Evolutionary conservation across 2,113 vertebrate species (phyloP).

Genomic region (Coryphaenoides rupestris): DNA sequence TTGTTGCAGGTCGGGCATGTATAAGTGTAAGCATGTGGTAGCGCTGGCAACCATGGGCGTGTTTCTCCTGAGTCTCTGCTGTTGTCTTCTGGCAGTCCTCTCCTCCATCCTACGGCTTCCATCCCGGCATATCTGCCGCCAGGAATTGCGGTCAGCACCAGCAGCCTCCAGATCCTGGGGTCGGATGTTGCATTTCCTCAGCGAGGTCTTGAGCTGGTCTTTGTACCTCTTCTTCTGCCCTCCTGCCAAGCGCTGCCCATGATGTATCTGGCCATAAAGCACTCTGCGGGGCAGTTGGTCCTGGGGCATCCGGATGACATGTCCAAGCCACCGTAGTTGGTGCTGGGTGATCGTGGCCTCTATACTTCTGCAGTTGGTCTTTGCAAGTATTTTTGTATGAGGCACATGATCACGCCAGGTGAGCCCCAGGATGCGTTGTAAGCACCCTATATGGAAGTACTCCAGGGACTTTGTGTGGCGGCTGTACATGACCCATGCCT

Average conservation of each 20-base stretch:
- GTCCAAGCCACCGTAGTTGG: not conserved
- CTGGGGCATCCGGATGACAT: not conserved
- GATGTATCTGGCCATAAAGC: too few species aligned
- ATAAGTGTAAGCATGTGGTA: not conserved
- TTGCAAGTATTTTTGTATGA: too few species aligned
- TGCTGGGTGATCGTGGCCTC: not conserved
- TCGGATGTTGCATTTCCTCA: not conserved
- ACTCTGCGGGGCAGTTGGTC: not conserved
- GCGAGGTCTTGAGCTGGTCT: not conserved
- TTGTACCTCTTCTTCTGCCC: too few species aligned
- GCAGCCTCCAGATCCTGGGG: slow-evolving; percentile 2
- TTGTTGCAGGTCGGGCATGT: slow-evolving; percentile 12
- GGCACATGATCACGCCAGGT: too few species aligned
- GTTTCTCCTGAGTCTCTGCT: slow-evolving; percentile 4
- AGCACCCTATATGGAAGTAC: not conserved
- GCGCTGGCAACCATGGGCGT: not conserved
- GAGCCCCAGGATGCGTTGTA: not conserved
- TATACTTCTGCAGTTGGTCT: too few species aligned
- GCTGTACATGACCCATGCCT: too few species aligned
- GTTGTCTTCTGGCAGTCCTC: slow-evolving; percentile 3
- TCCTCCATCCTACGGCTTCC: slow-evolving; percentile 5
- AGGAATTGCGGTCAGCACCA: slow-evolving; percentile 12
- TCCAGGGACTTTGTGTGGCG: not conserved
- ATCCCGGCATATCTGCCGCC: slow-evolving; percentile 8
- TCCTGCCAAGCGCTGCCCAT: not conserved